Evolutionary conservation across 2,113 vertebrate species (phyloP).

Genomic region (Lonchura striata): DNA sequence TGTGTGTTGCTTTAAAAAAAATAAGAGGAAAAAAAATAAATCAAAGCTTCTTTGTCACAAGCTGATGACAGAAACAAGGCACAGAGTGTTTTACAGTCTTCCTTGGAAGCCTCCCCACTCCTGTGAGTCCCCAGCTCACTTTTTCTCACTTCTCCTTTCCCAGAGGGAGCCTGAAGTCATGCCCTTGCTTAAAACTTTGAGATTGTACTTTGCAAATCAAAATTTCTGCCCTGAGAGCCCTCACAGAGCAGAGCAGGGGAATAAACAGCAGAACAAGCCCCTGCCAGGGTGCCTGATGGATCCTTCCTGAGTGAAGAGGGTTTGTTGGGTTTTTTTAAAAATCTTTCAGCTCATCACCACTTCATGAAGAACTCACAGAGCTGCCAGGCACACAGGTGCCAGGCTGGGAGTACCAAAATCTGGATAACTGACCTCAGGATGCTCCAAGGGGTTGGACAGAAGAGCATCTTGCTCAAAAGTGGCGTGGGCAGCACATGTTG

Average conservation of each 20-base stretch:
- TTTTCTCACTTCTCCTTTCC: not conserved
- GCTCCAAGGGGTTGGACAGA: not conserved
- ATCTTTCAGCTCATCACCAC: not conserved
- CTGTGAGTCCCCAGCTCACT: not conserved
- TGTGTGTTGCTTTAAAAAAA: not conserved
- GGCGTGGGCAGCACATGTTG: not conserved
- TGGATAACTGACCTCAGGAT: not conserved
- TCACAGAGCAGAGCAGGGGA: not conserved
- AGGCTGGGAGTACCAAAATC: not conserved
- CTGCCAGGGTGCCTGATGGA: not conserved
- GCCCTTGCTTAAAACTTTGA: not conserved
- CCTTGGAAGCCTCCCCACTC: not conserved
- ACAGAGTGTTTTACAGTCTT: not conserved
- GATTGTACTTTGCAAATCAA: not conserved
- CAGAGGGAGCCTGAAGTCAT: not conserved
- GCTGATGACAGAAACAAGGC: not conserved
- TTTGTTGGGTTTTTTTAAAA: accelerated
- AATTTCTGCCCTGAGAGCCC: not conserved
- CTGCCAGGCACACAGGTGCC: not conserved
- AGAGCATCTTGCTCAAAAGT: not conserved
- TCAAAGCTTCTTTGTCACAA: not conserved
- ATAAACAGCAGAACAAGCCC: not conserved
- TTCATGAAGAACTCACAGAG: not conserved
- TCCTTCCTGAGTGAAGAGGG: not conserved
- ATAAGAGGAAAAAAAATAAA: not conserved